A percentile compares a stretch with the other conserved stretches of the same genome.
Conservation (phyloP, 1,140 invertebrate genomes). For the Nasonia vitripennis region DNA sequence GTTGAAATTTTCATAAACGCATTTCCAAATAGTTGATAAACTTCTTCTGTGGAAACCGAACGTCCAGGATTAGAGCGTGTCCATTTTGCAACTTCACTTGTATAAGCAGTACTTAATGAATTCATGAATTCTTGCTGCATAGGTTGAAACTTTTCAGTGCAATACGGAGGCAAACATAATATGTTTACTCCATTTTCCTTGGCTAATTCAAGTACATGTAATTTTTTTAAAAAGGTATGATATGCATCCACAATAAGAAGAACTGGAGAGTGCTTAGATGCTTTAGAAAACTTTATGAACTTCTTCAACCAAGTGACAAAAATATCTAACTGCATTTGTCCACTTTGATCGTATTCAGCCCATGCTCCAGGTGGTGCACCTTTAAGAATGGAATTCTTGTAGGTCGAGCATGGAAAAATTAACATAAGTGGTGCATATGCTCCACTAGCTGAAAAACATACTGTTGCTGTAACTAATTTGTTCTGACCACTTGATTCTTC, state of each 20-base stretch:
- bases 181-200: conserved; percentile 64
- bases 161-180: conserved; percentile 68
- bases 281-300: conserved; percentile 58
- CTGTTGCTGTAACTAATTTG: conserved; percentile 6
- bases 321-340: conserved; percentile 64
- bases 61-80: conserved; percentile 59
- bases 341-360: conserved; percentile 59
- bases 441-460: conserved; percentile 60
- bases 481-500: not conserved
- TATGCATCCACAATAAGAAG: conserved; percentile 69
- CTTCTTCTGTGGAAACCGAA: conserved; percentile 59
- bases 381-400: conserved; percentile 52
- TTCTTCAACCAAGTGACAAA: conserved; percentile 67
- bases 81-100: conserved; percentile 61
- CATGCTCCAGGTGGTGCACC: conserved; percentile 57
- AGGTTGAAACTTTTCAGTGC: conserved; percentile 68
- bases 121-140: conserved; percentile 67
- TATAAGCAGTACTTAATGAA: conserved; percentile 65
- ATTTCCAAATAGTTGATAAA: conserved; percentile 59
- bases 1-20: conserved; percentile 64
- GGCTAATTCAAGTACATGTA: conserved; percentile 65
- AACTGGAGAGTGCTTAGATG: conserved; percentile 57
- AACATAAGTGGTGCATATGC: conserved; percentile 63
- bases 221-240: conserved; percentile 65
- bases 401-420: conserved; percentile 63